These are phyloP conservation scores for Herminia tarsipennalis DNA, from an alignment of 2,888 invertebrate species.

Conservation along the genomic window DNA sequence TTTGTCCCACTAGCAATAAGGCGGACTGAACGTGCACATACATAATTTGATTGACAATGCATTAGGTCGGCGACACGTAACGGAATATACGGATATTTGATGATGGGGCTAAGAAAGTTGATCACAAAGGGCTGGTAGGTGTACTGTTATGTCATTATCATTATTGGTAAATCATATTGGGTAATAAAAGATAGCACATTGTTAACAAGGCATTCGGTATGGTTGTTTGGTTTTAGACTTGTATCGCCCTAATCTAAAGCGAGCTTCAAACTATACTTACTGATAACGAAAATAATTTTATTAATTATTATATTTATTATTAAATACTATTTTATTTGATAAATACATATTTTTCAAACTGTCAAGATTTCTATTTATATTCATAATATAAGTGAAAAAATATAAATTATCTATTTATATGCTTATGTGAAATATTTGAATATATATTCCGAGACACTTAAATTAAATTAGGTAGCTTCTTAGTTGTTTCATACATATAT, in stretches of 20 bases:
- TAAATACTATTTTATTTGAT: too few species aligned
- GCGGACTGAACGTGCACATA: constrained; percentile 60
- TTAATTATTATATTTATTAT: too few species aligned
- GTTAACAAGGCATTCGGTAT: constrained; percentile 1
- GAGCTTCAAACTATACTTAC: background rate
- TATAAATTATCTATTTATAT: too few species aligned
- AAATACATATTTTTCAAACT: too few species aligned
- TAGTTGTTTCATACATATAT: too few species aligned
- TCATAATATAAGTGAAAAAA: too few species aligned
- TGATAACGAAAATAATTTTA: too few species aligned
- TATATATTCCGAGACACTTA: too few species aligned
- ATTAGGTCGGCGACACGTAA: constrained; percentile 38
- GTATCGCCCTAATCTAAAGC: background rate
- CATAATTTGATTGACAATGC: constrained; percentile 36
- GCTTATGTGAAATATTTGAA: too few species aligned
- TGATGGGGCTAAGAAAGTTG: constrained; percentile 17
- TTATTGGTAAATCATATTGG: constrained; percentile 6
- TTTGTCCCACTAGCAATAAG: constrained; percentile 75
- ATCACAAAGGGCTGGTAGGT: constrained; percentile 7
- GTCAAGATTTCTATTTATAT: too few species aligned
- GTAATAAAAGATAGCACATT: constrained; percentile 5
- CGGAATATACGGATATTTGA: constrained; percentile 40
- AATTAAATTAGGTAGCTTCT: too few species aligned
- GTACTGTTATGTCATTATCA: constrained; percentile 11
- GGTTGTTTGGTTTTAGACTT: background rate